Evolutionary conservation across 1,140 invertebrate genomes (phyloP), one percentile per base, ranked within the genome.

Genomic region (Colletes latitarsis): DNA sequence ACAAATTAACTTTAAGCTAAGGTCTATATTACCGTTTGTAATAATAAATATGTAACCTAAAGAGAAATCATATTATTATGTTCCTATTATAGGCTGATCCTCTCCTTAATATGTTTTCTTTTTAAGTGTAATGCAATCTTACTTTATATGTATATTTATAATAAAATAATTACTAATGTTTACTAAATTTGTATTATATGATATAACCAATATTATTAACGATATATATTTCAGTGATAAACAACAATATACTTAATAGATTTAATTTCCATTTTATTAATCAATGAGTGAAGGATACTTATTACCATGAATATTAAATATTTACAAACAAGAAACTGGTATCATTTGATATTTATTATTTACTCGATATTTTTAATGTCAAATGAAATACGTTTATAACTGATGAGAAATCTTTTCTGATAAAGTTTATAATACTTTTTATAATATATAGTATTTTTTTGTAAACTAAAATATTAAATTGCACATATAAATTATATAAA

Each of bases 1-100:
- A 78, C 70, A 77, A 62, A 68, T 68, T 88, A 83, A 83, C 60
- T 81, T 79, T 88, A 89, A 88, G 52, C 64, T 78, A 64, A 76
- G 5, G 19, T 72, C 69, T 74, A 80, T 82, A 82, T 63, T 76
- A 74, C 41, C 64, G 53, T 84, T 82, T 84, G 63, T 85, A 80
- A 64, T 82, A 87, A 87, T 88, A 87, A 88, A 87, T 77, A 53
- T 66, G 77, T 82, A 79, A 76, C 12, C 57, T 60, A 46, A n/a
- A 80, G 3, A 52, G 21, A 80, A 66, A 49, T 30, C n/a, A 15
- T 63, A 70, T 30, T 30, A 43, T 66, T 80, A 39, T 19, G 67
- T n/a, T 60, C 21, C 17, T 39, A 15, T n/a, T 78, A 9, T 46
- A 21, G 3, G 30, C 49, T 12, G 30, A 60, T 57, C 0, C n/a